phyloP scores from a whole-genome alignment of 2,113 vertebrate species.

The Aythya baeri region DNA sequence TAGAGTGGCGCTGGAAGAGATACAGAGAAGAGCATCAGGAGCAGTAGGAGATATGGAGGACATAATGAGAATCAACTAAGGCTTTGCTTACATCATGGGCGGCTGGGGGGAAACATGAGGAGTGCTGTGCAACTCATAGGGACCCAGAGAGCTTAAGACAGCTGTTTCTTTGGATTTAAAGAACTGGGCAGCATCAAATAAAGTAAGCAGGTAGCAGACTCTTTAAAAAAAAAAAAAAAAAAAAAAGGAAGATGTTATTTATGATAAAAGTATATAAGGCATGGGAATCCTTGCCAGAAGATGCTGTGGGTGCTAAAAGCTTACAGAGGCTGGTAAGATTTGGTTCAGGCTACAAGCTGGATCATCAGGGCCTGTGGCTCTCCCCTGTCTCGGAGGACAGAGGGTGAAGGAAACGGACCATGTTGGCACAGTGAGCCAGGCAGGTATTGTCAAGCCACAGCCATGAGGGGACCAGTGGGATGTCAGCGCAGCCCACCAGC shows the following conservation, averaged over 20 bases:
- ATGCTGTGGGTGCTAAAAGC: not conserved
- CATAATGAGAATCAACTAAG: not conserved
- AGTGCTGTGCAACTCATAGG: not conserved
- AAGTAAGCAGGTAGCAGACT: not conserved
- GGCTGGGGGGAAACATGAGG: not conserved
- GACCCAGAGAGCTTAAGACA: not conserved
- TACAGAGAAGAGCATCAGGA: not conserved
- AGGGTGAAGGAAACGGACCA: not conserved
- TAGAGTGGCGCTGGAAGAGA: not conserved
- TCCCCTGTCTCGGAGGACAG: not conserved
- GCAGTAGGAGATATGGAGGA: not conserved
- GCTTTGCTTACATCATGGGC: not conserved
- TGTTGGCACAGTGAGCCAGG: rapidly evolving
- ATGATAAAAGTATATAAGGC: not conserved
- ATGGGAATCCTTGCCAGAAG: not conserved
- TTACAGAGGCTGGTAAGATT: not conserved
- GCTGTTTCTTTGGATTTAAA: not conserved
- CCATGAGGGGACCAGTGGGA: not conserved
- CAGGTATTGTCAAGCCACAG: not conserved
- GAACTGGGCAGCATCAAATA: not conserved
- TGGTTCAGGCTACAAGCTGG: not conserved
- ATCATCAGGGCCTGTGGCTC: not conserved
- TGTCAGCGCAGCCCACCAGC: not conserved
- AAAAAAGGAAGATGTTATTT: not conserved
- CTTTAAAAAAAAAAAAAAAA: not conserved